phyloP scores from a whole-genome alignment of 2,888 invertebrate species.

The Heliconius charithonia region DNA sequence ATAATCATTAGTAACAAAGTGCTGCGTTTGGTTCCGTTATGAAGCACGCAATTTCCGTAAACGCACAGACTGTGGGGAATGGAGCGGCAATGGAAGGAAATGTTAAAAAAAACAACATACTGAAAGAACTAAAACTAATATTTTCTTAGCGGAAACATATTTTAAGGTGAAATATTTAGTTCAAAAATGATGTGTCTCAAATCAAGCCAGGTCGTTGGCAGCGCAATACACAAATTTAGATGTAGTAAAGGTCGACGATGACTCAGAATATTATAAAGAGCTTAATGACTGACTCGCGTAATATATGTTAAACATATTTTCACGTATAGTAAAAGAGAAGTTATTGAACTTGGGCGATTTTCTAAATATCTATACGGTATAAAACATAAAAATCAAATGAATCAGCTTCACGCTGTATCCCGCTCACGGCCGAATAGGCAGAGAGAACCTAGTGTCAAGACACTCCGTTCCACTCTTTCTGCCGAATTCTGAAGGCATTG shows the following conservation, averaged over 20 bases:
- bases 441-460: no score
- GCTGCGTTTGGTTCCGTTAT: background rate
- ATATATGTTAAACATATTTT: conserved; percentile 8
- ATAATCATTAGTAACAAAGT: background rate
- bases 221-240: conserved; percentile 70
- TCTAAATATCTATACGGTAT: background rate
- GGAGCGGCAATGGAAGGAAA: background rate
- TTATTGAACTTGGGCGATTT: background rate
- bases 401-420: no score
- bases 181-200: no score
- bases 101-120: no score
- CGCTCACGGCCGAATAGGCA: no score
- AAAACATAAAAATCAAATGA: no score
- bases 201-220: conserved; percentile 67
- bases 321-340: background rate
- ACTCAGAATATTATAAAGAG: conserved; percentile 60
- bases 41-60: background rate
- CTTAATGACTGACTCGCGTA: conserved; percentile 22
- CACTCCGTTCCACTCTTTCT: no score
- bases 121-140: background rate
- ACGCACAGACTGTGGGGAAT: background rate
- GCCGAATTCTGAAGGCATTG: no score
- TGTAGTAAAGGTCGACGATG: conserved; percentile 71
- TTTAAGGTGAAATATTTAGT: background rate
- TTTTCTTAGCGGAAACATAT: background rate